Evolutionary conservation across 2,888 invertebrate genomes (phyloP).

Genomic region (Leptinotarsa tumamoca): DNA sequence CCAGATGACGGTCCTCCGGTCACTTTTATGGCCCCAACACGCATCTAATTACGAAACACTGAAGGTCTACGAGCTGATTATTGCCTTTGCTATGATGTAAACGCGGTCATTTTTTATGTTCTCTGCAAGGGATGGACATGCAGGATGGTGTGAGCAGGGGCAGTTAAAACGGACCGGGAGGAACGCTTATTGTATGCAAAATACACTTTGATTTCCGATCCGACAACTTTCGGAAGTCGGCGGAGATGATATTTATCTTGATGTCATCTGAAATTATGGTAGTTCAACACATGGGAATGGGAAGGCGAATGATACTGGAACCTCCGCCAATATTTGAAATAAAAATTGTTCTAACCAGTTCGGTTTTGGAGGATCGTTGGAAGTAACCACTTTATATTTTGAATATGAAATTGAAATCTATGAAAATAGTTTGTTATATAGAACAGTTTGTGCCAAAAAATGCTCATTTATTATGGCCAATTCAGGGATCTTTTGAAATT

Average conservation of each 20-base stretch:
- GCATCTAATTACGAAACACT: conserved; percentile 65
- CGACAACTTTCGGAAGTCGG: not conserved
- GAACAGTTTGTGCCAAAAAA: too few species aligned
- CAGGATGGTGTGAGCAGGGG: conserved; percentile 12
- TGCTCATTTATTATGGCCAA: too few species aligned
- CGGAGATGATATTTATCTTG: not conserved
- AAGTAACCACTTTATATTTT: too few species aligned
- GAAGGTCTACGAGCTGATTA: conserved; percentile 54
- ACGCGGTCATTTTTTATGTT: conserved; percentile 46
- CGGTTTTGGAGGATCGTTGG: too few species aligned
- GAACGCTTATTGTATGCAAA: conserved; percentile 15
- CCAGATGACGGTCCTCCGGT: conserved; percentile 70
- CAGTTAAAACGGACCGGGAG: not conserved
- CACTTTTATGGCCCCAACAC: conserved; percentile 62
- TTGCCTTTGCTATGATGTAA: conserved; percentile 50
- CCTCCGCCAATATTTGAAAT: not conserved
- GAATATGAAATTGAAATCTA: too few species aligned
- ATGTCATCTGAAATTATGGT: conserved; percentile 1
- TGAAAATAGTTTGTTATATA: too few species aligned
- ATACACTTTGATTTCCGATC: not conserved
- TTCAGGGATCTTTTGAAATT: too few species aligned
- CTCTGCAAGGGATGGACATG: conserved; percentile 31
- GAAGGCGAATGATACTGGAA: too few species aligned
- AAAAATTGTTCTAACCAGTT: not conserved
- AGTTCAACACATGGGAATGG: not conserved